Base-by-base conservation (phyloP, 1,140 invertebrate species). In the Drosophila carrolli region DNA sequence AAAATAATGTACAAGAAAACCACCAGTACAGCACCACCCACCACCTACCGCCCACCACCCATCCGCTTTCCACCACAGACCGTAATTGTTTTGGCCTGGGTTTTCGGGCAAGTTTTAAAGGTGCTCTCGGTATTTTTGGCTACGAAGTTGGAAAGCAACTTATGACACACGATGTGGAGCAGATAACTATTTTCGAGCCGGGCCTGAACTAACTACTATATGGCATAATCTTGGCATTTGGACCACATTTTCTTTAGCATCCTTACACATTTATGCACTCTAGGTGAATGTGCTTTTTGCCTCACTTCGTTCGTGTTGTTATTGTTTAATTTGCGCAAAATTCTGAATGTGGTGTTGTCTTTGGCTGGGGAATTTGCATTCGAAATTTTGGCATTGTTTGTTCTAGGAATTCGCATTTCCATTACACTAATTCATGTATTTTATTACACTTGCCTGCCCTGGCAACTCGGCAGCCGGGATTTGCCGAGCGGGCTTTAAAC, bases 351-450 rank as follows among this genome's bases (percentile, higher is more conserved):
- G 58, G 68, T 67, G 61, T 66, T 58, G 43, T 55, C 67, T 59
- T 65, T 53, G 29, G 48, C 16, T n/a, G 47, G 13, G 62, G 41
- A 67, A 76, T 41, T 76, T 76, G 50, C 72, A 76, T 76, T 76
- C 43, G 41, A 75, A 76, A 77, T 77, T 44, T 77, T 59, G 63
- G 54, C 50, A 76, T 75, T 75, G 72, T 75, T 75, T 75, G 73
- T 41, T 38, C 32, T 46, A 32, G 74, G 44, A 76, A 56, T 77
- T 77, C 63, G 56, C 73, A 77, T 77, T 77, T 77, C 62, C 74
- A 77, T 77, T 77, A 77, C 73, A 76, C 74, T 77, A 77, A 77
- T 77, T 77, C 74, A 76, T 77, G 63, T 77, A 76, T 56, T 77
- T 77, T 77, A 68, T 77, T 70, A 68, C 74, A 77, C 46, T 68